Evolutionary conservation across 92 coral and sea anemone species (phyloP).

Genomic region (Nematostella vectensis): DNA sequence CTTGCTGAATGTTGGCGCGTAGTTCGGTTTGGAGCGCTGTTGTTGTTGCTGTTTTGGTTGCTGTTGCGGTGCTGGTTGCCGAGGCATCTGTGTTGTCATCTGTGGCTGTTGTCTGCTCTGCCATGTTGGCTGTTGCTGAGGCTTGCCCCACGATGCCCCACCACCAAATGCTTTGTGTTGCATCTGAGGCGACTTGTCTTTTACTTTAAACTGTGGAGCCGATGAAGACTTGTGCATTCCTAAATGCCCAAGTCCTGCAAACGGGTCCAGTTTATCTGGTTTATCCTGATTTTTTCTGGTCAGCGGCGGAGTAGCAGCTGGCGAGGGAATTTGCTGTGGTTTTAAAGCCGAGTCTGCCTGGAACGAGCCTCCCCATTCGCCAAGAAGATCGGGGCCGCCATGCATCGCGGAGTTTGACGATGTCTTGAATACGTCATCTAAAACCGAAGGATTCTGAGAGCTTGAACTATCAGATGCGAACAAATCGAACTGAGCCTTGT

Average conservation of each 20-base stretch:
- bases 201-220: conserved; percentile 36
- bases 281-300: conserved; percentile 15
- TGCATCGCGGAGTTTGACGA: conserved; percentile 11
- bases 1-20: conserved; percentile 57
- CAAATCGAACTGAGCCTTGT: conserved; percentile 12
- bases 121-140: conserved; percentile 50
- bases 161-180: conserved; percentile 37
- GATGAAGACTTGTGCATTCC: conserved; percentile 24
- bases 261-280: conserved; percentile 61
- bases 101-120: conserved; percentile 12
- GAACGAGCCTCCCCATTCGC: conserved; percentile 56
- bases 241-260: conserved; percentile 84
- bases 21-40: conserved; percentile 76
- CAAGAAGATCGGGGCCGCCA: conserved; percentile 44
- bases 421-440: conserved; percentile 1
- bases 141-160: conserved; percentile 45
- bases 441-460: conserved; percentile 34
- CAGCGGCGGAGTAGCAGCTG: conserved; percentile 21
- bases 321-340: conserved; percentile 53
- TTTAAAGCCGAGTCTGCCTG: conserved; percentile 41
- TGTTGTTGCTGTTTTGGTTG: too few species aligned
- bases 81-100: background rate
- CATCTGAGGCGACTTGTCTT: conserved; percentile 15
- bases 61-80: background rate
- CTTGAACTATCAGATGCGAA: conserved; percentile 1